Evolutionary conservation across 1,140 invertebrate species (phyloP).

Genomic region (Dendrolimus punctatus): DNA sequence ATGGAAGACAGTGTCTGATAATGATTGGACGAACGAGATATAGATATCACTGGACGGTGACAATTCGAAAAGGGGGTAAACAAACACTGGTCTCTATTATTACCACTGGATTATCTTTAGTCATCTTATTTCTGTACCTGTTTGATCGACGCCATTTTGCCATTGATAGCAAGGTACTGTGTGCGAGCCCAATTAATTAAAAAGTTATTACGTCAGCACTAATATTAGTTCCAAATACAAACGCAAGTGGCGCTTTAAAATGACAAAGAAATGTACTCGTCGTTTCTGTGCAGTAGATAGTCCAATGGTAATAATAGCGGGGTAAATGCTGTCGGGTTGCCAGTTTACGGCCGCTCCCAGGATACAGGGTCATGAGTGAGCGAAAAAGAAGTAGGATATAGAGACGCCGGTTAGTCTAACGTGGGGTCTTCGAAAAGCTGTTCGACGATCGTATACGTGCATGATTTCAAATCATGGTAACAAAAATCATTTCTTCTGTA

Average conservation of each 20-base stretch:
- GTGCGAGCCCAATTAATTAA: too few species aligned
- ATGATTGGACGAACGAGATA: slow-evolving; percentile 19
- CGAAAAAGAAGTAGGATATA: slow-evolving; percentile 22
- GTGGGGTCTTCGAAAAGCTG: slow-evolving; percentile 51
- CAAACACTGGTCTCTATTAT: not conserved
- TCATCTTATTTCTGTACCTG: too few species aligned
- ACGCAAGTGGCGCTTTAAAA: too few species aligned
- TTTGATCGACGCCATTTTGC: too few species aligned
- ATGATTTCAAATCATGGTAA: slow-evolving; percentile 62
- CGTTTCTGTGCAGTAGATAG: too few species aligned
- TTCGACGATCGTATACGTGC: slow-evolving; percentile 63
- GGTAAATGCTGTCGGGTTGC: slow-evolving; percentile 17
- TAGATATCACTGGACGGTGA: slow-evolving; percentile 8
- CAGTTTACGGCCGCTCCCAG: slow-evolving; percentile 20
- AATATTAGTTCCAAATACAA: too few species aligned
- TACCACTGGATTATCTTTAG: too few species aligned
- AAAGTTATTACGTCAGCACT: too few species aligned
- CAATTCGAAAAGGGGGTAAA: slow-evolving; percentile 16
- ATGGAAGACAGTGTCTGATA: too few species aligned
- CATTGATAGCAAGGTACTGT: too few species aligned
- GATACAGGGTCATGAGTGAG: slow-evolving; percentile 39
- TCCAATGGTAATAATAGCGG: too few species aligned
- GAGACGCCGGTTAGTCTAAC: slow-evolving; percentile 24
- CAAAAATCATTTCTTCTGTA: slow-evolving; percentile 56
- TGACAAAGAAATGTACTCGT: too few species aligned